phyloP scores from a whole-genome alignment of 2,113 vertebrate species.

The Ellobius talpinus region DNA sequence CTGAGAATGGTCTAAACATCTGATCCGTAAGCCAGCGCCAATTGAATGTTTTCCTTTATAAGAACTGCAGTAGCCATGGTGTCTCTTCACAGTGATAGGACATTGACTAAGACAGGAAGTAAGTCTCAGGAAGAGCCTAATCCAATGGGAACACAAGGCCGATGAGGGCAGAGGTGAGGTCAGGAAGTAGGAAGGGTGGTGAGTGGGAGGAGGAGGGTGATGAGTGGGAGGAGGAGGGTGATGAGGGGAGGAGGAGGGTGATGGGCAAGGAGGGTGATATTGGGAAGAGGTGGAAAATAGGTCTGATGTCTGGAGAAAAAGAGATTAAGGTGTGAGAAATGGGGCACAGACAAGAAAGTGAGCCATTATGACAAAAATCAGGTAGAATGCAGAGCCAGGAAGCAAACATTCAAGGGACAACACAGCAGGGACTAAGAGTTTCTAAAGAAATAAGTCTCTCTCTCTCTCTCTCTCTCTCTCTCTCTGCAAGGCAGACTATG shows the following conservation, averaged over 20 bases:
- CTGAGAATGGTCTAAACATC: not conserved
- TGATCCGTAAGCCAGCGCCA: not conserved
- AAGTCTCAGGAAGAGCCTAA: not conserved
- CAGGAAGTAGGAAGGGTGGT: not conserved
- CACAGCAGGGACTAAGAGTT: accelerated
- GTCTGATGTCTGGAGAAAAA: not conserved
- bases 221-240: too few relatives aligned
- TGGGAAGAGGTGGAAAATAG: not conserved
- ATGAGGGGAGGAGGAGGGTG: too few relatives aligned
- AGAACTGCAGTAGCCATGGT: not conserved
- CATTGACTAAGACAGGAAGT: not conserved
- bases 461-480: not conserved
- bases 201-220: not conserved
- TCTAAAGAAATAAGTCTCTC: accelerated
- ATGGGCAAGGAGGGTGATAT: too few relatives aligned
- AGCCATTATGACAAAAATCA: not conserved
- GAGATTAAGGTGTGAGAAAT: not conserved
- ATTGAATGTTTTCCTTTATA: not conserved
- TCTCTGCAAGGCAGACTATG: accelerated
- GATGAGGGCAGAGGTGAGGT: not conserved
- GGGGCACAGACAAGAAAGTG: not conserved
- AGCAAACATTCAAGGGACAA: accelerated
- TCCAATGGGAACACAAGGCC: not conserved
- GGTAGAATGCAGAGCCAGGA: not conserved
- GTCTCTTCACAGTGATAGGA: not conserved